These are phyloP conservation scores for Cheilinus undulatus DNA, from an alignment of 2,113 vertebrate genomes.

Conservation along the genomic window DNA sequence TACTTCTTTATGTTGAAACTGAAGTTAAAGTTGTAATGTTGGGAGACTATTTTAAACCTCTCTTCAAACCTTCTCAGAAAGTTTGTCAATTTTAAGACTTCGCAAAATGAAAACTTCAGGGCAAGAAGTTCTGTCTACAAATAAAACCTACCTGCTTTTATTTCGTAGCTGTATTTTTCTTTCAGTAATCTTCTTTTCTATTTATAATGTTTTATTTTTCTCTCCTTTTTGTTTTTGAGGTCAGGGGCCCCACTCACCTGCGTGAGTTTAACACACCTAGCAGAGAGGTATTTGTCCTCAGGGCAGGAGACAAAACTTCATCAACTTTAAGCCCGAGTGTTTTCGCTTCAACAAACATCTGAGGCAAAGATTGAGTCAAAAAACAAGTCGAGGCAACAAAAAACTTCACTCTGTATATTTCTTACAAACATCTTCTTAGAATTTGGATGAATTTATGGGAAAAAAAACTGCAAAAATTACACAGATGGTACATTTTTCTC, in stretches of 20 bases:
- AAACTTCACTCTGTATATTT: too few relatives aligned
- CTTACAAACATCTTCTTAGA: not conserved
- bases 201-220: constrained; percentile 8
- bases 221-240: not conserved
- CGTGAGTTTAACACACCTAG: constrained; percentile 10
- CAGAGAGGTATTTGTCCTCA: constrained; percentile 41
- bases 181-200: not conserved
- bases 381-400: not conserved
- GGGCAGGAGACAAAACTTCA: constrained; percentile 16
- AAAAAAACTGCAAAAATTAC: not conserved
- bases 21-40: too few relatives aligned
- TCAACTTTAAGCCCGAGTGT: not conserved
- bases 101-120: too few relatives aligned
- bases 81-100: too few relatives aligned
- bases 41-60: too few relatives aligned
- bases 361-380: not conserved
- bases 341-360: not conserved
- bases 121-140: not conserved
- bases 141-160: not conserved
- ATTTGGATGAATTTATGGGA: too few relatives aligned
- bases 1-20: too few relatives aligned
- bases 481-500: not conserved
- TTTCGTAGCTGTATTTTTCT: not conserved
- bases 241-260: constrained; percentile 7
- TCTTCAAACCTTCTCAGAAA: too few relatives aligned